These are phyloP conservation scores for Eilema griseolum DNA, from an alignment of 2,888 invertebrate species.

Conservation along the genomic window DNA sequence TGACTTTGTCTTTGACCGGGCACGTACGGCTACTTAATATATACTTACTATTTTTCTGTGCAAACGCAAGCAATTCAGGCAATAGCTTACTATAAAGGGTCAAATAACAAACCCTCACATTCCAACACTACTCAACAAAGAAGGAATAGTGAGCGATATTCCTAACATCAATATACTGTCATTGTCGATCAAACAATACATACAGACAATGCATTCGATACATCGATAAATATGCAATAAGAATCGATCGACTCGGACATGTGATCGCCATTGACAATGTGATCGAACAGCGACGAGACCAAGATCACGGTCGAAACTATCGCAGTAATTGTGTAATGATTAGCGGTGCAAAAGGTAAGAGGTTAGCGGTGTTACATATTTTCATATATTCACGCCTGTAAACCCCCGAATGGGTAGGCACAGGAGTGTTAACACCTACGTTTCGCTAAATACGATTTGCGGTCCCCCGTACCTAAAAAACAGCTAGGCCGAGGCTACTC, in stretches of 20 bases:
- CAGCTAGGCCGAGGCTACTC: too few species aligned
- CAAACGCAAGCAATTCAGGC: not conserved
- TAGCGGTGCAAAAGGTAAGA: slow-evolving; percentile 43
- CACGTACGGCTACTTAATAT: too few species aligned
- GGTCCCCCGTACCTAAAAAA: too few species aligned
- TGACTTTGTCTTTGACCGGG: too few species aligned
- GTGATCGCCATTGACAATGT: slow-evolving; percentile 61
- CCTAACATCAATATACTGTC: slow-evolving; percentile 45
- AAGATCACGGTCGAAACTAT: slow-evolving; percentile 74
- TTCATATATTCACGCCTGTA: too few species aligned
- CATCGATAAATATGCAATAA: slow-evolving; percentile 50
- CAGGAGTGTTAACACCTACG: too few species aligned
- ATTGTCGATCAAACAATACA: slow-evolving; percentile 45
- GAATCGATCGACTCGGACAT: slow-evolving; percentile 57
- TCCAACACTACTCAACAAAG: not conserved
- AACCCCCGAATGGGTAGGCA: too few species aligned
- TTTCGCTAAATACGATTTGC: too few species aligned
- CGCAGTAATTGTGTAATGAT: slow-evolving; percentile 56
- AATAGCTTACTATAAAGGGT: not conserved
- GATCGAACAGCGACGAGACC: slow-evolving; percentile 69
- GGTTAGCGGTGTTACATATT: slow-evolving; percentile 26
- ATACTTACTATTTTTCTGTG: too few species aligned
- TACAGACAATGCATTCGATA: slow-evolving; percentile 45
- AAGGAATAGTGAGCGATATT: slow-evolving; percentile 27
- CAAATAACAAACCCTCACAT: not conserved